These are phyloP conservation scores for Diaprepes abbreviatus DNA, from an alignment of 2,888 invertebrate species.

Conservation along the genomic window DNA sequence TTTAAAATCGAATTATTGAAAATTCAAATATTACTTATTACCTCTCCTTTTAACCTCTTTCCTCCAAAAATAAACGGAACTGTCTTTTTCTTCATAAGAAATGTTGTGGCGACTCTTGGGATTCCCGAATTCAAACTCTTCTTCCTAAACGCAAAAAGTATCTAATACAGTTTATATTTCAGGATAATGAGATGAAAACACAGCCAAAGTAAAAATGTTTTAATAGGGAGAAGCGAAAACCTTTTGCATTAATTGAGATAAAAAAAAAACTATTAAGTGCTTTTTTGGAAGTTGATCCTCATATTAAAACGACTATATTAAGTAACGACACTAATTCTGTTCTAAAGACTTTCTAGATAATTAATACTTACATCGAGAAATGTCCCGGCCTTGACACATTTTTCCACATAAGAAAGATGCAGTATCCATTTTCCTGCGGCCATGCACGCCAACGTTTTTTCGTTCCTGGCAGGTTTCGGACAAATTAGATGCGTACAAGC, in stretches of 20 bases:
- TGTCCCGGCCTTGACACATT: conserved; percentile 73
- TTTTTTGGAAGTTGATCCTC: no score
- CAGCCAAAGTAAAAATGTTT: no score
- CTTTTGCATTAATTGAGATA: no score
- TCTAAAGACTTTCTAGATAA: no score
- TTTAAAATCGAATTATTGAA: no score
- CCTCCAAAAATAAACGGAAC: conserved; percentile 73
- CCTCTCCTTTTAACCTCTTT: conserved; percentile 68
- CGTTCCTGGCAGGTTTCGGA: conserved; percentile 82
- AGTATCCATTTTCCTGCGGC: conserved; percentile 93
- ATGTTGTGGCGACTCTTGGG: conserved; percentile 71
- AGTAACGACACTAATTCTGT: no score
- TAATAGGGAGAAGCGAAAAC: no score
- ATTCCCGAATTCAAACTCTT: conserved; percentile 89
- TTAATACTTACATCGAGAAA: conserved; percentile 78
- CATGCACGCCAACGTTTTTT: conserved; percentile 88
- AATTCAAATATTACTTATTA: not conserved
- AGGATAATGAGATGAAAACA: no score
- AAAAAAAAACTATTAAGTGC: no score
- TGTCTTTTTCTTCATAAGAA: conserved; percentile 65
- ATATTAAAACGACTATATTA: no score
- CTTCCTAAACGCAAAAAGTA: conserved; percentile 77
- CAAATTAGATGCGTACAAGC: conserved; percentile 84
- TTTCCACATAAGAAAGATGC: conserved; percentile 82
- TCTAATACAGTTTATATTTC: no score